These are phyloP conservation scores for Hylyphantes graminicola DNA, from an alignment of 1,140 invertebrate genomes.

Conservation along the genomic window DNA sequence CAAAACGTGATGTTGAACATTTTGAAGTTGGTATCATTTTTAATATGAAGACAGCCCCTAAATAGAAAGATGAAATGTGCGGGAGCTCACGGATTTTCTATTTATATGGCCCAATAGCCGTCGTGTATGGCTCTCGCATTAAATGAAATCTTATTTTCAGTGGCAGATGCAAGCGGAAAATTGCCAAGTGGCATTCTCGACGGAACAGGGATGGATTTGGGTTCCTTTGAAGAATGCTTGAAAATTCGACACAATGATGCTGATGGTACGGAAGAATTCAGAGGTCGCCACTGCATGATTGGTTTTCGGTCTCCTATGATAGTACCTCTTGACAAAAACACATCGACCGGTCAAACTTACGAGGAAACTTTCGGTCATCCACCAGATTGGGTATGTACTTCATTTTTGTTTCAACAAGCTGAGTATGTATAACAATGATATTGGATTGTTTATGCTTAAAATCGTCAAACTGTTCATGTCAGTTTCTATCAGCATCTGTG, in stretches of 20 bases:
- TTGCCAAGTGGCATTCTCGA: slow-evolving; percentile 49
- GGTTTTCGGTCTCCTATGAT: slow-evolving; percentile 22
- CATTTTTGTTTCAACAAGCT: background rate
- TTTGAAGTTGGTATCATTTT: no score
- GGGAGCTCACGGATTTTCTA: no score
- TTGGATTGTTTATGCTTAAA: no score
- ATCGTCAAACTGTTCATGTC: no score
- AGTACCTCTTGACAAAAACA: background rate
- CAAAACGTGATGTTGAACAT: no score
- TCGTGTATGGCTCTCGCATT: no score
- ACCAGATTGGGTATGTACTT: slow-evolving; percentile 18
- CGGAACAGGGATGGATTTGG: slow-evolving; percentile 53
- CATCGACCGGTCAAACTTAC: background rate
- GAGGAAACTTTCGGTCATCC: slow-evolving; percentile 13
- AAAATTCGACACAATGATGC: slow-evolving; percentile 25
- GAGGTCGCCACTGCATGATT: slow-evolving; percentile 35
- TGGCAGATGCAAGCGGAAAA: slow-evolving; percentile 52
- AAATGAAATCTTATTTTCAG: slow-evolving; percentile 22
- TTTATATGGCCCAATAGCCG: no score
- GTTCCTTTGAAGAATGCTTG: slow-evolving; percentile 57
- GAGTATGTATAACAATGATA: background rate
- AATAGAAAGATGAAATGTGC: no score
- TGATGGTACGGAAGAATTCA: background rate
- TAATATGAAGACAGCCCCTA: no score
- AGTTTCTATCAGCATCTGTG: no score